phyloP scores from a whole-genome alignment of 2,113 vertebrate species.

The human (Homo sapiens) region GRCh38 chr13:49468001-49468500 shows the following conservation, averaged over 20 bases:
- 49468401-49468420: neutral
- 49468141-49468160: neutral
- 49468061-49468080: constrained; percentile 35
- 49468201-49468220: constrained; percentile 23
- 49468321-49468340: neutral
- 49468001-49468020: neutral
- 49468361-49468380: neutral
- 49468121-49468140: neutral
- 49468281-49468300: neutral
- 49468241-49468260: neutral
- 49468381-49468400: neutral
- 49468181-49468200: neutral
- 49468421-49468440: neutral
- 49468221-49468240: neutral
- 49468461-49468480: neutral
- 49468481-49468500: constrained; percentile 26
- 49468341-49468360: neutral
- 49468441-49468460: neutral
- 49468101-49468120: neutral
- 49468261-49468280: neutral
- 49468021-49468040: neutral
- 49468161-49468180: constrained; percentile 21
- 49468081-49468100: constrained; percentile 7
- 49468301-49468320: neutral
- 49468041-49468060: neutral